Evolutionary conservation across 1,140 invertebrate species (phyloP).

Genomic region (Teleogryllus occipitalis): DNA sequence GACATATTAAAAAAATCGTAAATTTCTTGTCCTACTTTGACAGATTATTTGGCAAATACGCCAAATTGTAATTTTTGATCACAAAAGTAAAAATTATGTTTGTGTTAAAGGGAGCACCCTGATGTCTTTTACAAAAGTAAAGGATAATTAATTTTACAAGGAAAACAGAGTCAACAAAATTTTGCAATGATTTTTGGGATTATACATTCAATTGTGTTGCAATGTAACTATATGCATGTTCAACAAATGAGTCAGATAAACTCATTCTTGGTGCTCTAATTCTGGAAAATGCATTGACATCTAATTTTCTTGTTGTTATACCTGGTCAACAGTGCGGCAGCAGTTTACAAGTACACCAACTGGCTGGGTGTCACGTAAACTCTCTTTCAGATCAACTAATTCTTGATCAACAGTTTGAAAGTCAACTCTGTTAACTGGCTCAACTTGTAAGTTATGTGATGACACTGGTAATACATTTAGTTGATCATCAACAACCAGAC

Average conservation of each 20-base stretch:
- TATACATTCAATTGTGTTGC: too few relatives aligned
- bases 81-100: too few relatives aligned
- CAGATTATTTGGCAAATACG: too few relatives aligned
- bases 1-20: too few relatives aligned
- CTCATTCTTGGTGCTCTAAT: not conserved
- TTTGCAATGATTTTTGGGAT: too few relatives aligned
- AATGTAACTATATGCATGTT: too few relatives aligned
- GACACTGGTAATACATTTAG: constrained; percentile 88
- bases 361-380: constrained; percentile 79
- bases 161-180: too few relatives aligned
- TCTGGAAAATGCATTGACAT: not conserved
- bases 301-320: constrained; percentile 28
- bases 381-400: constrained; percentile 63
- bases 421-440: constrained; percentile 26
- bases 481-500: constrained; percentile 90
- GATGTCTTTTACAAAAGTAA: too few relatives aligned
- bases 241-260: not conserved
- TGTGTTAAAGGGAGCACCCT: too few relatives aligned
- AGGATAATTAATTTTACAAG: too few relatives aligned
- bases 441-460: constrained; percentile 64
- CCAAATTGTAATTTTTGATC: too few relatives aligned
- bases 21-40: too few relatives aligned
- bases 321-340: constrained; percentile 91
- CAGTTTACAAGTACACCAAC: constrained; percentile 81
- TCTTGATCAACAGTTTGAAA: constrained; percentile 44